Base-by-base conservation (phyloP, 1,140 invertebrate species). In the Penaeus vannamei region DNA sequence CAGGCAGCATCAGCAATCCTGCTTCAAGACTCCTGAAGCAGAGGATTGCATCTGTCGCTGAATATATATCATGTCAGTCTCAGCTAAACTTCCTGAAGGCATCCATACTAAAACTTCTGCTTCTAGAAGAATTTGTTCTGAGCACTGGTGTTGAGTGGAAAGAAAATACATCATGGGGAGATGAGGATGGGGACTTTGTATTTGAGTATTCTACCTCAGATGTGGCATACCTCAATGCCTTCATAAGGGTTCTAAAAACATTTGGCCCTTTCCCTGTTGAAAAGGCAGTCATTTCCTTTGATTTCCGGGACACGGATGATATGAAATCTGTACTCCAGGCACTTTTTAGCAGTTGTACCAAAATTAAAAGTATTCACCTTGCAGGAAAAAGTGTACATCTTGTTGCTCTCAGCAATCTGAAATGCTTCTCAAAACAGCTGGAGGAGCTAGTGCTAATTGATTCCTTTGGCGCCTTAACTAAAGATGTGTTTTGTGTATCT, bases 401-500 rank as follows among this genome's bases (percentile, higher is more conserved):
- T 32, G 76, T 85, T 89, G 66, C 87, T 42, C 76, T 89, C 7
- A 89, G 87, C 53, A 89, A 85, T 60, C 20, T 89, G 26, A 89
- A 89, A 59, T 89, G 82, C 22, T 79, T 89, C 79, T 89, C 87
- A 46, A 89, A 89, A 62, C 87, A 89, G 60, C 61, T 89, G 59
- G 87, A 89, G 66, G 87, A 89, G 42, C 83, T 89, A 61, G 87
- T 89, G 26, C 60, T 89, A 32, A 89, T 89, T 42, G 87, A 89
- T 36, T 89, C 87, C 29, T 89, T 79, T 79, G 83, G 87, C n/a
- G 77, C 87, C 23, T 64, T 89, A 26, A 89, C 87, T n/a, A 89
- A 89, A 80, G 87, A 89, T 85, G 83, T 84, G 53, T 89, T 89
- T 42, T 89, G 87, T 89, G 87, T 89, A 32, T 89, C 87, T 62